Conservation (phyloP, 1,140 invertebrate species). For the Lerema accius region DNA sequence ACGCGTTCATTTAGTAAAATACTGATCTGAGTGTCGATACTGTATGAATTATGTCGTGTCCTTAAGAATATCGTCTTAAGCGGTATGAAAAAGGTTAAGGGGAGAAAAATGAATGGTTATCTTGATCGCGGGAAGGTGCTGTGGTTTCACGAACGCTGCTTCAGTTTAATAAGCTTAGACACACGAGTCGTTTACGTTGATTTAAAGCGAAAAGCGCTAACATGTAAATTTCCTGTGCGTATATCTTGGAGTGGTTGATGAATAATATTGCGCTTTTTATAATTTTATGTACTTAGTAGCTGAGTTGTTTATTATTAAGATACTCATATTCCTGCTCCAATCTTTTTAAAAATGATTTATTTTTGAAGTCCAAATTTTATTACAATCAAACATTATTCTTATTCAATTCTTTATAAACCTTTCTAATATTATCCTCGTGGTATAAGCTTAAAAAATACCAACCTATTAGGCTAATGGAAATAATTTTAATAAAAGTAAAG, state of each 20-base stretch:
- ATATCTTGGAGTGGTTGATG: too few species aligned
- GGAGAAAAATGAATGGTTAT: slow-evolving; percentile 57
- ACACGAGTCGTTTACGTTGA: slow-evolving; percentile 16
- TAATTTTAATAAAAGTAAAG: background rate
- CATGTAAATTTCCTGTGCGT: slow-evolving; percentile 6
- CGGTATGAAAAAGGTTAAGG: slow-evolving; percentile 51
- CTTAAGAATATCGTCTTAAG: slow-evolving; percentile 63
- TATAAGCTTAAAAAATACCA: too few species aligned
- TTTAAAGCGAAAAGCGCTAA: slow-evolving; percentile 20
- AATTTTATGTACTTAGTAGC: too few species aligned
- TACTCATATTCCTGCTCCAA: too few species aligned
- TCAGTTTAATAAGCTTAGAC: slow-evolving; percentile 25
- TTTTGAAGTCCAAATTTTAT: too few species aligned
- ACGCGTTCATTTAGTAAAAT: slow-evolving; percentile 80
- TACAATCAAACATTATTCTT: too few species aligned
- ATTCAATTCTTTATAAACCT: too few species aligned
- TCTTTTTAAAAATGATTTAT: too few species aligned
- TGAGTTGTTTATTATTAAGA: too few species aligned
- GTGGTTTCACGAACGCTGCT: slow-evolving; percentile 23
- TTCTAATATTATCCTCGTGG: too few species aligned
- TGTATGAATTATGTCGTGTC: slow-evolving; percentile 70
- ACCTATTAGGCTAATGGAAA: background rate
- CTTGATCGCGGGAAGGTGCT: slow-evolving; percentile 43
- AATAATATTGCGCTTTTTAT: too few species aligned
- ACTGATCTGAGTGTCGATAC: slow-evolving; percentile 72